Conservation (phyloP, 2,888 invertebrate species). For the Perizoma flavofasciatum region DNA sequence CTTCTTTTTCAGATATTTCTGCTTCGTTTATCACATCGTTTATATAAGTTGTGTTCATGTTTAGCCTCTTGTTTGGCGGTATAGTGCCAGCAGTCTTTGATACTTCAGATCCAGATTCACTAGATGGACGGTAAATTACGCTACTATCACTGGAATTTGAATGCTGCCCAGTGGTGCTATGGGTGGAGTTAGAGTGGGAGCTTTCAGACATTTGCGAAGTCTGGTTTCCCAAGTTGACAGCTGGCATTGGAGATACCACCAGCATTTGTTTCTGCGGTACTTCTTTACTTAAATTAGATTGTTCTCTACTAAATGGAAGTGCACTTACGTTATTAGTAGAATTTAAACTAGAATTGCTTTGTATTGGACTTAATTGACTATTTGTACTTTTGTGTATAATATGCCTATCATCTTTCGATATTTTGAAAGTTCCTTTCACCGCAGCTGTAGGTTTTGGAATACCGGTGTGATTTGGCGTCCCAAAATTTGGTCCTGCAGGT, state of each 20-base stretch:
- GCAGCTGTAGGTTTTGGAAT: slow-evolving; percentile 96
- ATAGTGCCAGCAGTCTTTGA: slow-evolving; percentile 70
- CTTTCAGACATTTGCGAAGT: slow-evolving; percentile 87
- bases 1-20: slow-evolving; percentile 77
- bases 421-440: slow-evolving; percentile 94
- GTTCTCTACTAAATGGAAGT: slow-evolving; percentile 78
- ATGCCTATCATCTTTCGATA: slow-evolving; percentile 83
- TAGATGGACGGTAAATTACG: slow-evolving; percentile 89
- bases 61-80: slow-evolving; percentile 78
- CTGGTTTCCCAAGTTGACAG: slow-evolving; percentile 60
- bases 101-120: slow-evolving; percentile 87
- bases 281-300: slow-evolving; percentile 80
- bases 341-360: slow-evolving; percentile 83
- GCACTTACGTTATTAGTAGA: slow-evolving; percentile 78
- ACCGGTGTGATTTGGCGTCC: slow-evolving; percentile 79
- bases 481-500: slow-evolving; percentile 75
- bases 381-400: slow-evolving; percentile 81
- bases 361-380: slow-evolving; percentile 83
- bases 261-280: slow-evolving; percentile 78
- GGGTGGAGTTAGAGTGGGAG: slow-evolving; percentile 83
- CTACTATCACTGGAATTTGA: slow-evolving; percentile 90
- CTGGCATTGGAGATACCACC: slow-evolving; percentile 91
- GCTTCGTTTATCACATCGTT: slow-evolving; percentile 82
- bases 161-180: slow-evolving; percentile 86
- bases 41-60: slow-evolving; percentile 80